A percentile compares a stretch with the other conserved stretches of the same genome.
Conservation (phyloP, 1,140 invertebrate species). For the Ceratina australensis region DNA sequence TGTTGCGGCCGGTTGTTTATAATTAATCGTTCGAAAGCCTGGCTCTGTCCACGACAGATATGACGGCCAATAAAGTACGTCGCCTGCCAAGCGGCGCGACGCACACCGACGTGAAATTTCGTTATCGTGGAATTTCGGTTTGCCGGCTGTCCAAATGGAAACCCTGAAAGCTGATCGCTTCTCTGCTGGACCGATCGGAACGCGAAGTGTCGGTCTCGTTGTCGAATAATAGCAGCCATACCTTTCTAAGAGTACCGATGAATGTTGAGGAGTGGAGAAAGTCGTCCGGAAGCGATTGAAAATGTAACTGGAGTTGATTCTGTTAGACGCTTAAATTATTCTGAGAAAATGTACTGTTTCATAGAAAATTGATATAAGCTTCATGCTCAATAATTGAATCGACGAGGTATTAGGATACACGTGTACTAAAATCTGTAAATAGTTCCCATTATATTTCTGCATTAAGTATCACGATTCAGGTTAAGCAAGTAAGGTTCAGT, state of each 20-base stretch:
- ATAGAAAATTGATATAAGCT: too few species aligned
- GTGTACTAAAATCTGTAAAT: too few species aligned
- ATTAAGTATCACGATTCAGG: background rate
- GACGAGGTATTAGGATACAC: too few species aligned
- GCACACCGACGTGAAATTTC: slow-evolving; percentile 68
- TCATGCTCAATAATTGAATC: too few species aligned
- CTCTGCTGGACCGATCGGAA: slow-evolving; percentile 34
- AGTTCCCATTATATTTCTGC: background rate
- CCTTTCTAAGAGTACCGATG: too few species aligned
- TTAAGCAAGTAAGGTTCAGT: background rate
- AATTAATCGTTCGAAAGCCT: slow-evolving; percentile 75
- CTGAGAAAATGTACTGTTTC: too few species aligned
- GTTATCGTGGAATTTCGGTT: slow-evolving; percentile 66
- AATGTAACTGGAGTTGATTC: too few species aligned
- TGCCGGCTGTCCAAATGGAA: slow-evolving; percentile 62
- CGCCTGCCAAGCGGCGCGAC: slow-evolving; percentile 64
- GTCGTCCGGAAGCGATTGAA: too few species aligned
- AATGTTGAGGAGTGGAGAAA: too few species aligned
- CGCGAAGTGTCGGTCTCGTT: slow-evolving; percentile 14
- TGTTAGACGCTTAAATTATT: too few species aligned
- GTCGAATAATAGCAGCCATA: background rate
- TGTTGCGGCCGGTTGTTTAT: slow-evolving; percentile 76
- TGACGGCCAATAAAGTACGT: slow-evolving; percentile 78
- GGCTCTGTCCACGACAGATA: slow-evolving; percentile 76
- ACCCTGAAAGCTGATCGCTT: slow-evolving; percentile 53